These are phyloP conservation scores for Oxytorus armatus DNA, from an alignment of 2,888 invertebrate genomes.

Conservation along the genomic window DNA sequence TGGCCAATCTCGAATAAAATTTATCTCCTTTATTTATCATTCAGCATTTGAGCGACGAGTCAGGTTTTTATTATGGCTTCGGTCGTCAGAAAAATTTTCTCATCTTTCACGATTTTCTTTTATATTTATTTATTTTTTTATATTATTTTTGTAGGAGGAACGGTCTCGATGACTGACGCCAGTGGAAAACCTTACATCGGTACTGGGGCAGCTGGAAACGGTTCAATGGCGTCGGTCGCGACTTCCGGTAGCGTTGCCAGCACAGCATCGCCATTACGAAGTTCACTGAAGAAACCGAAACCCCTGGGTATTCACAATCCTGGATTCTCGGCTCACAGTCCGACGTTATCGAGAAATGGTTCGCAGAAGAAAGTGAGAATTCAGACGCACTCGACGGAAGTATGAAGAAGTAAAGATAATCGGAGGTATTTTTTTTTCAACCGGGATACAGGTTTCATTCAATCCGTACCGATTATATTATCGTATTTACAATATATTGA, in stretches of 20 bases:
- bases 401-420: conserved; percentile 84
- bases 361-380: conserved; percentile 96
- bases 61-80: no score
- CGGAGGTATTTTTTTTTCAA: neutral
- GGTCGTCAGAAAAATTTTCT: no score
- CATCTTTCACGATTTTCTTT: conserved; percentile 13
- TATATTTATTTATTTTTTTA: conserved; percentile 8
- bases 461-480: conserved; percentile 34
- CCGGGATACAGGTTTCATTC: neutral
- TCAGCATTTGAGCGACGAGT: neutral
- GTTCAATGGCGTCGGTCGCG: conserved; percentile 85
- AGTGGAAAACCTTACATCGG: conserved; percentile 93
- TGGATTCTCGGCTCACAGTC: conserved; percentile 93
- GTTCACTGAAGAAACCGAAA: conserved; percentile 93
- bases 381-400: conserved; percentile 96
- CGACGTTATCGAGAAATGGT: conserved; percentile 92
- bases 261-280: conserved; percentile 89
- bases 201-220: conserved; percentile 85
- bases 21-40: neutral
- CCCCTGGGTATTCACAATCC: conserved; percentile 95
- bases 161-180: conserved; percentile 93
- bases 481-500: conserved; percentile 35
- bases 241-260: conserved; percentile 83
- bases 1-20: neutral
- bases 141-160: conserved; percentile 84